These are phyloP conservation scores for Gastracanthus pulcherrimus DNA, from an alignment of 2,888 invertebrate genomes.

Conservation along the genomic window DNA sequence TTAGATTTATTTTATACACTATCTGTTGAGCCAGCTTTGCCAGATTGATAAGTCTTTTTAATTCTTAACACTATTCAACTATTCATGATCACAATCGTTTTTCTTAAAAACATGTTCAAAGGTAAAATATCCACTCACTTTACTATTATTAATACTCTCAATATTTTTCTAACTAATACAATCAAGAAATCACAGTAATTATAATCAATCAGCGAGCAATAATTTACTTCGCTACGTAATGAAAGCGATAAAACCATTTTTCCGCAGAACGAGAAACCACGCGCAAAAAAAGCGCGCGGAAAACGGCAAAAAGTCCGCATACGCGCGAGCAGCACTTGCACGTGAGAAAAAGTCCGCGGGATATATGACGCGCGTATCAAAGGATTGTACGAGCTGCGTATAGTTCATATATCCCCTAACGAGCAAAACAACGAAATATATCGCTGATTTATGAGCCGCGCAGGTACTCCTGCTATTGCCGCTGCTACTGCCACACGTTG, in stretches of 20 bases:
- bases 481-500: too few relatives aligned
- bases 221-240: background rate
- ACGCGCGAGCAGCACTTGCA: background rate
- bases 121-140: too few relatives aligned
- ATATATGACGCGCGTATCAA: conserved; percentile 35
- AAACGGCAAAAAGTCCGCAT: background rate
- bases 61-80: too few relatives aligned
- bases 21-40: too few relatives aligned
- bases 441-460: conserved; percentile 69
- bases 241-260: conserved; percentile 24
- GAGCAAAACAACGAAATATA: conserved; percentile 71
- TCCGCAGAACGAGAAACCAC: background rate
- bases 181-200: background rate
- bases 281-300: background rate
- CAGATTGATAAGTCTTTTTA: too few relatives aligned
- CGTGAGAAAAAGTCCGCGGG: background rate
- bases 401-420: conserved; percentile 62
- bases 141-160: background rate
- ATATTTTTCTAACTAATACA: background rate
- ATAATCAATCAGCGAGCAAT: conserved; percentile 11
- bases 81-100: too few relatives aligned
- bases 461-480: too few relatives aligned
- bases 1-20: too few relatives aligned
- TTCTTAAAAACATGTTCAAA: too few relatives aligned
- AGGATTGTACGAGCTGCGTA: conserved; percentile 45